These are phyloP conservation scores for Thryonomys swinderianus DNA, from an alignment of 2,113 vertebrate genomes.

Conservation along the genomic window DNA sequence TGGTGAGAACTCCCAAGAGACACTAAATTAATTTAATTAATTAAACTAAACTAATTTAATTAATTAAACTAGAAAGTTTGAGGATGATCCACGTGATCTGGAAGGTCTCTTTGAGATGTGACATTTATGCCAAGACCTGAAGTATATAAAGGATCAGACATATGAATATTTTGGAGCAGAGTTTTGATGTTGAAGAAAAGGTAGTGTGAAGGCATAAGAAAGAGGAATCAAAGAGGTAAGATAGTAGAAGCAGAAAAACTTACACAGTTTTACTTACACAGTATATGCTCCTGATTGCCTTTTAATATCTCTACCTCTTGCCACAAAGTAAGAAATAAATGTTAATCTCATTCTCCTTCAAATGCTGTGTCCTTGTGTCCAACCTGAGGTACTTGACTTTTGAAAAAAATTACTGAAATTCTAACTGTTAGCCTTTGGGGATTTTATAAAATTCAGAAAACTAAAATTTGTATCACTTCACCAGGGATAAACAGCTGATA, in stretches of 20 bases:
- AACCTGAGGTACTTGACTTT: not conserved
- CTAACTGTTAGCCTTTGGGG: not conserved
- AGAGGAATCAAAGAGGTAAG: not conserved
- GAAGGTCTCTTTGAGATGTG: not conserved
- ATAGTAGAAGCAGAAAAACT: not conserved
- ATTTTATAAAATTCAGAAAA: conserved; percentile 44
- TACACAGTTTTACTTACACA: not conserved
- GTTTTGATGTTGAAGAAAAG: conserved; percentile 43
- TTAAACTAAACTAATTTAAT: conserved; percentile 31
- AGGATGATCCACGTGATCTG: not conserved
- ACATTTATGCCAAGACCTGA: not conserved
- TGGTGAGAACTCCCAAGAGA: conserved; percentile 26
- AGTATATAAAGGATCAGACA: not conserved
- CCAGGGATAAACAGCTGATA: not conserved
- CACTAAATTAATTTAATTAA: conserved; percentile 29
- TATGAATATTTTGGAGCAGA: conserved; percentile 7
- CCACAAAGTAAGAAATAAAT: not conserved
- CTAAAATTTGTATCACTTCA: not conserved
- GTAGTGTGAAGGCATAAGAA: not conserved
- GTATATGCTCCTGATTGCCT: not conserved
- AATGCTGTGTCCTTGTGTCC: not conserved
- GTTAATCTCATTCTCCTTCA: conserved; percentile 10
- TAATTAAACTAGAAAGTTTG: conserved; percentile 39
- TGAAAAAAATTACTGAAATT: not conserved
- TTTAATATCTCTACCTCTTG: not conserved